phyloP scores from a whole-genome alignment of 64 coral and sea anemone genomes.

The Anthopleura sola region DNA sequence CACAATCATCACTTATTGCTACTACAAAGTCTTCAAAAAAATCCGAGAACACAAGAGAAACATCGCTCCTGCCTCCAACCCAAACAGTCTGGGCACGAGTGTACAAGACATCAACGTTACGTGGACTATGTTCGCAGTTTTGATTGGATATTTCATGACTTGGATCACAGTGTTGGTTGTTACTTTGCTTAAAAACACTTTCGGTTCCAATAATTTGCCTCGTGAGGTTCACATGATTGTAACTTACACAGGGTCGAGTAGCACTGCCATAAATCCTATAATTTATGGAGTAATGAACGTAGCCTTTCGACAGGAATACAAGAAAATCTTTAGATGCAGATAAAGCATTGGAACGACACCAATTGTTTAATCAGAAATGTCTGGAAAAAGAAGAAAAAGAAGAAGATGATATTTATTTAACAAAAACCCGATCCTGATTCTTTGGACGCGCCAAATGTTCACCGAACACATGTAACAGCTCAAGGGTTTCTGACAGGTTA shows the following conservation, averaged over 20 bases:
- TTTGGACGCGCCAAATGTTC: too few relatives aligned
- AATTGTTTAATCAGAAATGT: too few relatives aligned
- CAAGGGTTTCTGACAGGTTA: too few relatives aligned
- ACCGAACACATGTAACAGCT: too few relatives aligned
- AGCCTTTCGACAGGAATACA: conserved; percentile 28
- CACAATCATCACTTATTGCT: conserved; percentile 24
- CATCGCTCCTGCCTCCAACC: neutral
- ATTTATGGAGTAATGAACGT: conserved; percentile 42
- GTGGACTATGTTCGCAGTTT: conserved; percentile 27
- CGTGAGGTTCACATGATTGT: conserved; percentile 38
- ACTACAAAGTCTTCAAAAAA: conserved; percentile 33
- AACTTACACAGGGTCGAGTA: neutral
- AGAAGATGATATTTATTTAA: too few relatives aligned
- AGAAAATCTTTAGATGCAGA: neutral
- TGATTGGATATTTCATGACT: conserved; percentile 7
- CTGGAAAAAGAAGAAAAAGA: too few relatives aligned
- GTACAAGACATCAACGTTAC: conserved; percentile 62
- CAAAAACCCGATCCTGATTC: too few relatives aligned
- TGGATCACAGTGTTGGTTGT: conserved; percentile 20
- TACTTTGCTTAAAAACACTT: neutral
- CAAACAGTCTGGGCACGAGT: neutral
- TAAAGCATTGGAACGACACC: neutral
- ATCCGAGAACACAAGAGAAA: conserved; percentile 31
- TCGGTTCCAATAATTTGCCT: neutral
- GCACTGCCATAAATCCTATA: conserved; percentile 32